These are phyloP conservation scores for Tipula confusa DNA, from an alignment of 2,888 invertebrate genomes.

Conservation along the genomic window DNA sequence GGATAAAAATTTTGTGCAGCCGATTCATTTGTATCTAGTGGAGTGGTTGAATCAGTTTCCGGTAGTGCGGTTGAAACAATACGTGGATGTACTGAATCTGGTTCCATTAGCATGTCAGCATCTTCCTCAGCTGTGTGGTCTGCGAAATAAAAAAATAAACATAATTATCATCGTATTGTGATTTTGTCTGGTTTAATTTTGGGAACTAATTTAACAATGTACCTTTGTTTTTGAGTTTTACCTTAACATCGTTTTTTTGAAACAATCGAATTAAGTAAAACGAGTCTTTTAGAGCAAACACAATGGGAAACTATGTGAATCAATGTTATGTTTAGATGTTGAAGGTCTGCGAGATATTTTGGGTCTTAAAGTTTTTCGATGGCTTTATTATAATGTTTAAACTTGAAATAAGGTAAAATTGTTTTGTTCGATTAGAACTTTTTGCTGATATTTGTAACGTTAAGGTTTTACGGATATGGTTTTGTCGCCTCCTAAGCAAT, in stretches of 20 bases:
- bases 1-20: conserved; percentile 70
- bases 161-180: neutral
- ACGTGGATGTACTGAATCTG: conserved; percentile 47
- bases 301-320: neutral
- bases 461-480: too few relatives aligned
- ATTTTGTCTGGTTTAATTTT: neutral
- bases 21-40: conserved; percentile 49
- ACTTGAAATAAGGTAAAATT: too few relatives aligned
- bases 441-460: too few relatives aligned
- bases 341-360: neutral
- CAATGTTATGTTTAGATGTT: neutral
- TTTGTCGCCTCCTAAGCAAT: too few relatives aligned
- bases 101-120: conserved; percentile 50
- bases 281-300: neutral
- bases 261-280: neutral
- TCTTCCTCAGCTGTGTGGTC: conserved; percentile 47
- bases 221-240: neutral
- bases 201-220: neutral
- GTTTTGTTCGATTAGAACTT: too few relatives aligned
- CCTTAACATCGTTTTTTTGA: neutral
- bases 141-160: conserved; percentile 37
- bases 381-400: neutral
- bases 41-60: neutral
- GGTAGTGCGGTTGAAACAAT: neutral
- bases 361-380: neutral